Conservation (phyloP, 2,888 invertebrate genomes). For the Scaptomyza flava region DNA sequence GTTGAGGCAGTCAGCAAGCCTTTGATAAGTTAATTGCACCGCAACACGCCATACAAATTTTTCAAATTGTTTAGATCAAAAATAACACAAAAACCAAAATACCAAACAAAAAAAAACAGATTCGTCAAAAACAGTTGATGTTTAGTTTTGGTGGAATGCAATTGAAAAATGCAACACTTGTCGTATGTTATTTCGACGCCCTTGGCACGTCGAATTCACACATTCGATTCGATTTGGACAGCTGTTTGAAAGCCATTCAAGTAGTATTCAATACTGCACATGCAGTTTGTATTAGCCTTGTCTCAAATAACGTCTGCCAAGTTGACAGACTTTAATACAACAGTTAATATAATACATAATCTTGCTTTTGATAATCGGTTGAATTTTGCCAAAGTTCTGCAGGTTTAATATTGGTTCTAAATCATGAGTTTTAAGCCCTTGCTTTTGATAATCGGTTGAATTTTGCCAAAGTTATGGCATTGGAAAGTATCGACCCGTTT, state of each 20-base stretch:
- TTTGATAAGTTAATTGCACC: conserved; percentile 60
- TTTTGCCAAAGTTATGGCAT: too few relatives aligned
- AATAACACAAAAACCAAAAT: not conserved
- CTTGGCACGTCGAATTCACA: conserved; percentile 53
- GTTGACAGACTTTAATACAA: conserved; percentile 32
- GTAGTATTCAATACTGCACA: conserved; percentile 20
- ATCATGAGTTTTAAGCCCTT: too few relatives aligned
- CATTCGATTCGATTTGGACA: conserved; percentile 53
- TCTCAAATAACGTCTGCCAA: conserved; percentile 8
- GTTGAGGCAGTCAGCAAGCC: conserved; percentile 9
- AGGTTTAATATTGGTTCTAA: too few relatives aligned
- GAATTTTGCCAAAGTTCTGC: too few relatives aligned
- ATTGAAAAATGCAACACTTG: conserved; percentile 28
- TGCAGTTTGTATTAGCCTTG: conserved; percentile 34
- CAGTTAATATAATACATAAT: too few relatives aligned
- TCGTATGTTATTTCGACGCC: conserved; percentile 14
- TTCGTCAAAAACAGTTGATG: conserved; percentile 11
- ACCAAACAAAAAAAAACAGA: not conserved
- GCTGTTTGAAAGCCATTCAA: conserved; percentile 42
- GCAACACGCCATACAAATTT: conserved; percentile 57
- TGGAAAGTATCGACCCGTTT: too few relatives aligned
- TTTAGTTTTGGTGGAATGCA: conserved; percentile 19
- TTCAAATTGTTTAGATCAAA: conserved; percentile 28
- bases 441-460: too few relatives aligned
- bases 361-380: too few relatives aligned